Evolutionary conservation across 2,797 vertebrate genomes (phyloP).

Genomic region (Rhinella marina): DNA sequence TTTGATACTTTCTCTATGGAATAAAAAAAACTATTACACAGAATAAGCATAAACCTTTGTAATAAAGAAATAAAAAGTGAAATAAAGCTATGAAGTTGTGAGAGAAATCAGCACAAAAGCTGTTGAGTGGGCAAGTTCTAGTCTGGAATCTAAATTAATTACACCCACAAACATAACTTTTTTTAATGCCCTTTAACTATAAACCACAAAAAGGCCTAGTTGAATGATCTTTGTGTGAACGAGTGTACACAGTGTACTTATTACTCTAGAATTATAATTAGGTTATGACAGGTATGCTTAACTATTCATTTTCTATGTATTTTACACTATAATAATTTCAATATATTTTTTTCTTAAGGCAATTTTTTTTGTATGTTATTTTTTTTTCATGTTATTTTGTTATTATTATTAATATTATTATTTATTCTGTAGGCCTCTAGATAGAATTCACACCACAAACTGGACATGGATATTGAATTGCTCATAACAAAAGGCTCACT

Average conservation of each 20-base stretch:
- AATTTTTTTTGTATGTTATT: too few species aligned
- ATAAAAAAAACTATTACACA: neutral
- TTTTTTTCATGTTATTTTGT: too few species aligned
- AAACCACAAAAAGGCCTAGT: neutral
- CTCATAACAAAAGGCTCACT: constrained; percentile 31
- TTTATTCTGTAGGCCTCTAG: neutral
- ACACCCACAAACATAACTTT: neutral
- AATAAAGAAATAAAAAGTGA: neutral
- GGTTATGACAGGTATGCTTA: too few species aligned
- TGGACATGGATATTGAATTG: constrained; percentile 37
- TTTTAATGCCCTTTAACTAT: neutral
- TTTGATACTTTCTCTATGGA: neutral
- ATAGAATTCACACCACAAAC: neutral
- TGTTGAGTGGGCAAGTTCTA: neutral
- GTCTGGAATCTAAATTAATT: neutral
- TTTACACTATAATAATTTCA: neutral
- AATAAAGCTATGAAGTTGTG: neutral
- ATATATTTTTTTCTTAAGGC: neutral
- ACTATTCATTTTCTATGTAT: neutral
- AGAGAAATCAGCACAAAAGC: neutral
- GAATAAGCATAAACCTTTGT: neutral
- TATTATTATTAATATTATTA: too few species aligned
- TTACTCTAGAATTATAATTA: too few species aligned
- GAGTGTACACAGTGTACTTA: too few species aligned
- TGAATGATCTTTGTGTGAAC: too few species aligned